Evolutionary conservation across 2,888 invertebrate species (phyloP).

Genomic region (Dicyrtomina minuta): DNA sequence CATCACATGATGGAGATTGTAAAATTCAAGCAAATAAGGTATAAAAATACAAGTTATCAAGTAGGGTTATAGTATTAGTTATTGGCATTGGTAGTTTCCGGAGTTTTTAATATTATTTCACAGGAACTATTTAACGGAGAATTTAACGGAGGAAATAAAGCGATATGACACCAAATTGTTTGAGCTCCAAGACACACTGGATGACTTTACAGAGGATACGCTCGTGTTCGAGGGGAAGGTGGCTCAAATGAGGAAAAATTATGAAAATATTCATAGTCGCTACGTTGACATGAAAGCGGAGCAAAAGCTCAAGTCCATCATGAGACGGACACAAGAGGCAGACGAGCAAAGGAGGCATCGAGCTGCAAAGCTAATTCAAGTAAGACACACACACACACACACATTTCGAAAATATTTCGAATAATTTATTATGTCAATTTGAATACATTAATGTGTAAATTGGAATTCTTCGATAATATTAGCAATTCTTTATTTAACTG

Average conservation of each 20-base stretch:
- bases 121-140: conserved; percentile 3
- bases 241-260: conserved; percentile 30
- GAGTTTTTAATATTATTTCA: not conserved
- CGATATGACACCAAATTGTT: conserved; percentile 40
- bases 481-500: not conserved
- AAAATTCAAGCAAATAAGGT: not conserved
- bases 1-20: not conserved
- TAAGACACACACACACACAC: no score
- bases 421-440: not conserved
- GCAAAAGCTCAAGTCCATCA: conserved; percentile 39
- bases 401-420: no score
- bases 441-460: not conserved
- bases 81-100: no score
- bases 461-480: not conserved
- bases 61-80: no score
- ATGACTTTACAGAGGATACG: conserved; percentile 35
- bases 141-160: conserved; percentile 25
- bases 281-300: conserved; percentile 47
- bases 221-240: conserved; percentile 20
- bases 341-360: conserved; percentile 44
- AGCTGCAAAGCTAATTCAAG: conserved; percentile 50
- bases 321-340: conserved; percentile 43
- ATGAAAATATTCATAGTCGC: conserved; percentile 40
- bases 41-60: not conserved
- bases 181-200: conserved; percentile 40